Conservation (phyloP, 2,888 invertebrate genomes). For the Dromius quadrimaculatus region DNA sequence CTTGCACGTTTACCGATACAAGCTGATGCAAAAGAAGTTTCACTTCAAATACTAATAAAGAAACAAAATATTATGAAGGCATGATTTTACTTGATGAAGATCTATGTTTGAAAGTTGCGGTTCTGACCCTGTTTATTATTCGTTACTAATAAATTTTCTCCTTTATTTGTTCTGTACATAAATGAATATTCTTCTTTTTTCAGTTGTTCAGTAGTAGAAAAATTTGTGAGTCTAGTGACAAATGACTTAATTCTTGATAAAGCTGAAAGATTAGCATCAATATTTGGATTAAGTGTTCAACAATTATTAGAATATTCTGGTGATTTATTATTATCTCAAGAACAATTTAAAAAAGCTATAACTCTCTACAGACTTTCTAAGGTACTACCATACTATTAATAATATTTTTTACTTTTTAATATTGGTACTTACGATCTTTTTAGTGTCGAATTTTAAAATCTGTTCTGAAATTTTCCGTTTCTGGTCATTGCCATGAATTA, state of each 20-base stretch:
- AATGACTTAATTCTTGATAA: constrained; percentile 69
- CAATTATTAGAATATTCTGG: constrained; percentile 83
- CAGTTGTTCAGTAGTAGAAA: constrained; percentile 66
- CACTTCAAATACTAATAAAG: no score
- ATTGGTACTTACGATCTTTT: no score
- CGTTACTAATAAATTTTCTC: no score
- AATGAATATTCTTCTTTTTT: no score
- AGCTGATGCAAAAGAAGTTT: no score
- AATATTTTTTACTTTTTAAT: constrained; percentile 25
- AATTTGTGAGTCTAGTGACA: constrained; percentile 72
- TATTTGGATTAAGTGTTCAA: constrained; percentile 75
- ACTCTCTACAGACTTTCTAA: constrained; percentile 85
- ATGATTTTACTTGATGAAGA: no score
- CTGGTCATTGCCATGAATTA: constrained; percentile 73
- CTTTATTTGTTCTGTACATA: not conserved
- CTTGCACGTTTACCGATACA: no score
- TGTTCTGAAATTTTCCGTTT: constrained; percentile 73
- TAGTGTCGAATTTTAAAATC: constrained; percentile 65
- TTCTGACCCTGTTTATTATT: no score
- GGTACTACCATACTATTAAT: constrained; percentile 63
- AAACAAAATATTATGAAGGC: no score
- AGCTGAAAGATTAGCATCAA: constrained; percentile 71
- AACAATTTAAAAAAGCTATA: constrained; percentile 81
- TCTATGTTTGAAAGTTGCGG: no score
- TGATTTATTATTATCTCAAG: constrained; percentile 81